Base-by-base conservation (phyloP, 2,797 vertebrate genomes). In the Semaprochilodus insignis region DNA sequence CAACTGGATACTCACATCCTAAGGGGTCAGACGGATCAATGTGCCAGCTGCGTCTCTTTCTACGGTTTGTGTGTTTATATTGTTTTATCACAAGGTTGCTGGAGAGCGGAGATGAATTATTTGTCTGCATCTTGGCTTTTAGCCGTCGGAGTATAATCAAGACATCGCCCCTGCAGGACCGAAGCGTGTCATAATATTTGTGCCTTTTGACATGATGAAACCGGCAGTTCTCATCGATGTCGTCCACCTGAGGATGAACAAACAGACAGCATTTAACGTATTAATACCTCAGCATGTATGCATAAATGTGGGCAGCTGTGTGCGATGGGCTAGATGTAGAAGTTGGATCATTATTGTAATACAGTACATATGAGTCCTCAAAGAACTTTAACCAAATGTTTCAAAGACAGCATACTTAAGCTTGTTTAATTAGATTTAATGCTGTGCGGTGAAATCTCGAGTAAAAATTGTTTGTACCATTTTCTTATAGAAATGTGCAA, bases 1-100 rank as follows among this genome's bases (percentile, higher is more conserved):
- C 63, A 6, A 89, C 89, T 25, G 88, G 83, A 7, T 92, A 81
- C 71, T 93, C 89, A 0, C 91, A 88, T 59, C 88, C 91, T 80
- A 95, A 88, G 31, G 91, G 93, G 85, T 96, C 95, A 0, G 87
- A 91, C 0, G 91, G 90, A 85, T 95, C 91, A 55, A 94, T 91
- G n/a, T 92, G 92, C 0, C 93, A 92, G 0, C 95, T 96, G 85
- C 96, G 93, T 23, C 94, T 95, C 69, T 92, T 87, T 69, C 96
- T 94, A 86, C 82, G 94, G 40, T 77, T 44, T 16, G 14, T 51
- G 4, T 15, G 44, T 17, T 73, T 70, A 6, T 66, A 65, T 40
- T 10, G 72, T 51, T 78, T 80, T 54, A 57, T 16, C n/a, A 71
- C 79, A 40, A 51, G 10, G 44, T 48, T 34, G n/a, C 21, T 36